Conservation (phyloP, 2,888 invertebrate genomes). For the Ichneumoninae sp. region DNA sequence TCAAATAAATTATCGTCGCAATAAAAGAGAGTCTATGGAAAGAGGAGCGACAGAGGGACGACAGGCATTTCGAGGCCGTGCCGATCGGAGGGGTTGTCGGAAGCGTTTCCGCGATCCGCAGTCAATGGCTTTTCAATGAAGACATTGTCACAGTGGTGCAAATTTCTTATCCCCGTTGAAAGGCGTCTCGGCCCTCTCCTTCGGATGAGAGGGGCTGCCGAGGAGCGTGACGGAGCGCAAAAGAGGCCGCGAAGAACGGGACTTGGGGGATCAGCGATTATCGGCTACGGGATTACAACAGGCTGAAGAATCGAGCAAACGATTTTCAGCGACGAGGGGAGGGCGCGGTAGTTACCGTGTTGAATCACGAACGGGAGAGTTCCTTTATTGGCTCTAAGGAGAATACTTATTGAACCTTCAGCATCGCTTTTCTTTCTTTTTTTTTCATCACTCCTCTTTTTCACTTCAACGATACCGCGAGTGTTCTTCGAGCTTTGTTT, state of each 20-base stretch:
- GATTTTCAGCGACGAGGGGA: conserved; percentile 77
- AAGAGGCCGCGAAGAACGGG: conserved; percentile 65
- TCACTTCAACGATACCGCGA: conserved; percentile 43
- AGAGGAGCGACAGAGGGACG: conserved; percentile 43
- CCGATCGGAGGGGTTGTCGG: conserved; percentile 34
- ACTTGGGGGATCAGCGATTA: conserved; percentile 78
- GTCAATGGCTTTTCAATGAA: conserved; percentile 81
- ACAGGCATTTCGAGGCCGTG: conserved; percentile 41
- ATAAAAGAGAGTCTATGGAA: conserved; percentile 30
- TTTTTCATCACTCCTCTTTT: conserved; percentile 38
- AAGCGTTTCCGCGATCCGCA: conserved; percentile 61
- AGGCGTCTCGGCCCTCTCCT: conserved; percentile 58
- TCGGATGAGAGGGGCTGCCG: conserved; percentile 40
- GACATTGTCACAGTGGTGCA: conserved; percentile 79
- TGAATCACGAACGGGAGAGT: conserved; percentile 71
- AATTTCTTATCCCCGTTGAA: conserved; percentile 80
- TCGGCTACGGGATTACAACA: conserved; percentile 81
- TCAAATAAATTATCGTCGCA: conserved; percentile 30
- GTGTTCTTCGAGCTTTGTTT: conserved; percentile 43
- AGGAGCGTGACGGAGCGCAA: conserved; percentile 55
- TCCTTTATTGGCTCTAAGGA: conserved; percentile 82
- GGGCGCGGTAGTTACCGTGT: conserved; percentile 59
- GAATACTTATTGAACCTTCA: conserved; percentile 83
- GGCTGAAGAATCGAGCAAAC: conserved; percentile 78
- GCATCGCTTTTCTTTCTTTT: conserved; percentile 78